Conservation (phyloP, 2,797 vertebrate species). For the Vultur gryphus region DNA sequence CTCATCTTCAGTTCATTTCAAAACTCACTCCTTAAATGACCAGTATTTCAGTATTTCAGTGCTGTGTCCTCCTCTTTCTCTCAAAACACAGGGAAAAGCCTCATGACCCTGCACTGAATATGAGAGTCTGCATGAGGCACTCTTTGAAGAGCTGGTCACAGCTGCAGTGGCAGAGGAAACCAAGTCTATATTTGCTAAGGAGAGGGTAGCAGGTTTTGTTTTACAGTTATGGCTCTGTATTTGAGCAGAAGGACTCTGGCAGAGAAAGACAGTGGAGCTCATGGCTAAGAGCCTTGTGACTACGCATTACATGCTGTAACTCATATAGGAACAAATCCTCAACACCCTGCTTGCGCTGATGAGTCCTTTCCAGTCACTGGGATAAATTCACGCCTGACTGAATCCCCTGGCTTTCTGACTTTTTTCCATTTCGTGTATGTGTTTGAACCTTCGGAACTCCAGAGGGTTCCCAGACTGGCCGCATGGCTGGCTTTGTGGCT, state of each 20-base stretch:
- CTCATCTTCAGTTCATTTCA: constrained; percentile 29
- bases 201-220: neutral
- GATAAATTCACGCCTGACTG: neutral
- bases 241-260: neutral
- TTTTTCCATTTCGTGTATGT: neutral
- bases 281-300: neutral
- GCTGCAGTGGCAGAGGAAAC: neutral
- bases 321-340: neutral
- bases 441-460: neutral
- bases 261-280: neutral
- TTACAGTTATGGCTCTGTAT: neutral
- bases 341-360: neutral
- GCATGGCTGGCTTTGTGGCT: neutral
- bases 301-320: neutral
- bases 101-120: constrained; percentile 13
- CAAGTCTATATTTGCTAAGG: neutral
- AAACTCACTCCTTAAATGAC: constrained; percentile 15
- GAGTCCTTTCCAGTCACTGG: neutral
- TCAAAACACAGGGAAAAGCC: constrained; percentile 13
- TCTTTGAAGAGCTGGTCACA: constrained; percentile 33
- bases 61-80: neutral
- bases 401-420: neutral
- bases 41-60: constrained; percentile 14
- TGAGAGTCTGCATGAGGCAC: neutral
- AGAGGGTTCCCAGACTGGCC: neutral